These are phyloP conservation scores for Xiphorhynchus erythropygius DNA, from an alignment of 2,797 vertebrate species.

Conservation along the genomic window DNA sequence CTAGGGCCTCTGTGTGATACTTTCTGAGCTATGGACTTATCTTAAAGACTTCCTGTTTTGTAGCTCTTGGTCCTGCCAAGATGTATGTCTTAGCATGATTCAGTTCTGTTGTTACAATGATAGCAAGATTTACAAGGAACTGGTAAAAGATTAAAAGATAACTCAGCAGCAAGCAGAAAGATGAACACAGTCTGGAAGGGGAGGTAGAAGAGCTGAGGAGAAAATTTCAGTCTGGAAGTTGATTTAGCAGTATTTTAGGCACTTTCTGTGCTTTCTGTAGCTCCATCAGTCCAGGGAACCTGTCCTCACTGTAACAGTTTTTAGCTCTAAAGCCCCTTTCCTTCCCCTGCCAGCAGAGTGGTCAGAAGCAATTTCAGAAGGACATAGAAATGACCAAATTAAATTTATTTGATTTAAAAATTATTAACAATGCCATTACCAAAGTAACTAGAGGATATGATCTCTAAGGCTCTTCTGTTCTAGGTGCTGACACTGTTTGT, in stretches of 20 bases:
- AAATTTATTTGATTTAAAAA: not conserved
- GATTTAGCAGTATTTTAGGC: not conserved
- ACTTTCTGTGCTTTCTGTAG: not conserved
- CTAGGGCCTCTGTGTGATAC: constrained; percentile 29
- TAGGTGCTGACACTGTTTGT: not conserved
- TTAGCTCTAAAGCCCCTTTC: not conserved
- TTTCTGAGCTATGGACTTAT: constrained; percentile 40
- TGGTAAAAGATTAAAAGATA: constrained; percentile 36
- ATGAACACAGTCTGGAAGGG: not conserved
- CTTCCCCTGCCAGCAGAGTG: not conserved
- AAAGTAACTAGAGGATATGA: not conserved
- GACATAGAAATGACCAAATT: not conserved
- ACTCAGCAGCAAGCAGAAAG: not conserved
- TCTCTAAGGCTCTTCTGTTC: not conserved
- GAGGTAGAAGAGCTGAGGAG: not conserved
- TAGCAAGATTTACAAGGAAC: constrained; percentile 17
- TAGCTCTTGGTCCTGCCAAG: constrained; percentile 13
- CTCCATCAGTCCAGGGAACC: not conserved
- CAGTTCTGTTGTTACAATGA: constrained; percentile 39
- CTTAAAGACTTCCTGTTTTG: constrained; percentile 49
- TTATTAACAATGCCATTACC: not conserved
- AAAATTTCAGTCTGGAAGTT: not conserved
- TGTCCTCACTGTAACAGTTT: not conserved
- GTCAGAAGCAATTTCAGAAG: not conserved
- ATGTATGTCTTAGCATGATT: constrained; percentile 2